phyloP scores from a whole-genome alignment of 2,797 vertebrate genomes.

The Acanthornis magna region DNA sequence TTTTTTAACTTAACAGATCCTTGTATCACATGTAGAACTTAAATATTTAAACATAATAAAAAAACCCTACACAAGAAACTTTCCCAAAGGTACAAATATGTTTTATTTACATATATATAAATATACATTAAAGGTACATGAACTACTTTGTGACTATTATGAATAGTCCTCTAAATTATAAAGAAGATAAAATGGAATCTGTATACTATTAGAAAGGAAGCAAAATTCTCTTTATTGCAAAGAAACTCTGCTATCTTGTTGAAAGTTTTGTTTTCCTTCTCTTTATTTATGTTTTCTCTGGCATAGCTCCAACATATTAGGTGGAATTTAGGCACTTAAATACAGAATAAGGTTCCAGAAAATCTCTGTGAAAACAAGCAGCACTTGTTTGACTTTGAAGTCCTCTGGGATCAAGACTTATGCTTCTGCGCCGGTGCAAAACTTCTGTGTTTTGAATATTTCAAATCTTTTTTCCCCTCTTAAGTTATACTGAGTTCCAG shows the following conservation, averaged over 20 bases:
- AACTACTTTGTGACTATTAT: neutral
- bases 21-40: neutral
- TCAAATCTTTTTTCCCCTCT: neutral
- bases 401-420: neutral
- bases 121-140: neutral
- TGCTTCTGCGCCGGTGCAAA: neutral
- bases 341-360: neutral
- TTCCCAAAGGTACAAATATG: neutral
- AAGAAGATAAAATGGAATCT: neutral
- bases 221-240: neutral
- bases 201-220: neutral
- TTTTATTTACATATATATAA: neutral
- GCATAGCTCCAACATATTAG: neutral
- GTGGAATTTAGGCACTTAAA: neutral
- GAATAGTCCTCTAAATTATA: neutral
- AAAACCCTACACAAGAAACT: neutral
- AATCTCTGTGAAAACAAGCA: neutral
- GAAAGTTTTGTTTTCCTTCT: neutral
- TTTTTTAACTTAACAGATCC: neutral
- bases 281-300: neutral
- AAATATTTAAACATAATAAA: neutral
- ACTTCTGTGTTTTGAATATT: neutral
- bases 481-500: neutral
- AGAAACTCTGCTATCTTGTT: neutral
- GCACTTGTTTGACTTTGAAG: neutral